Evolutionary conservation across 2,797 vertebrate genomes (phyloP).

Genomic region (Vultur gryphus): DNA sequence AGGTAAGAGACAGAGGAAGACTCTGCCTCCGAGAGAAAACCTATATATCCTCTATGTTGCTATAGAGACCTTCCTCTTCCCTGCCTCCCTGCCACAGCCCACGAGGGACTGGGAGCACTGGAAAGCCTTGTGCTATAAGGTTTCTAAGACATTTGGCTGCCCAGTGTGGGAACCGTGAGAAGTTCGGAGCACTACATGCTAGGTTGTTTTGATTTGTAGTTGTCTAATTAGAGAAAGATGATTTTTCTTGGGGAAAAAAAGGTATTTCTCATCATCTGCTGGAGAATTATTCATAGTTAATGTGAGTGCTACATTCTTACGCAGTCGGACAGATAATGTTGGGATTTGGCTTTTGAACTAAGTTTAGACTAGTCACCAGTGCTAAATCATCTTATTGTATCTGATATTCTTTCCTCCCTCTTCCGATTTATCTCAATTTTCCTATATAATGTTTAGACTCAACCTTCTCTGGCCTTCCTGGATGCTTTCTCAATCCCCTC

Average conservation of each 20-base stretch:
- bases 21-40: background rate
- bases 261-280: background rate
- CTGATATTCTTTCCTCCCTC: background rate
- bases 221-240: background rate
- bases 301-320: background rate
- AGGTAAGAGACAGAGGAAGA: constrained; percentile 79
- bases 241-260: background rate
- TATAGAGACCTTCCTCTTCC: background rate
- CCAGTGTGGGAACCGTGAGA: fast-evolving
- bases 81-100: background rate
- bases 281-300: background rate
- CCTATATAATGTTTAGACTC: background rate
- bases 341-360: background rate
- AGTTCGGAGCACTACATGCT: background rate
- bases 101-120: background rate
- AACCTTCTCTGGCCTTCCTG: background rate
- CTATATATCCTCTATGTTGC: fast-evolving
- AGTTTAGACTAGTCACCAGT: background rate
- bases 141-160: background rate
- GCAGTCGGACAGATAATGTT: background rate
- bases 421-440: background rate
- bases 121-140: background rate
- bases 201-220: background rate
- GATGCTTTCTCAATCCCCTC: background rate
- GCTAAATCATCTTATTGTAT: background rate